Conservation (phyloP, 2,888 invertebrate genomes). For the Drosophila anceps region DNA sequence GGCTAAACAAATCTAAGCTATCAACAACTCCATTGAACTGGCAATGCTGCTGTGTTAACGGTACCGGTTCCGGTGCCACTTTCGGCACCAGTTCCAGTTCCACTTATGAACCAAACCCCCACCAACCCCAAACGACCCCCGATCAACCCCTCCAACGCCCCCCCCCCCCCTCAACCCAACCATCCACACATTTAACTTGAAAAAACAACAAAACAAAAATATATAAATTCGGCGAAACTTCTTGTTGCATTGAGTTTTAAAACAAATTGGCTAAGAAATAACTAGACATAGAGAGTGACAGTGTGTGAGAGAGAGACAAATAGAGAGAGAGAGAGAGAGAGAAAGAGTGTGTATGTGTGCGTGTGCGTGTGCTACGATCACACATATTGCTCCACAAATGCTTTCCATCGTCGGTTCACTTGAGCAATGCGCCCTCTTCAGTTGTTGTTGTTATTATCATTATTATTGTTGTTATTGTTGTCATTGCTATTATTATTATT, state of each 20-base stretch:
- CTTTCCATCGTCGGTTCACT: neutral
- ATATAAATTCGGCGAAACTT: slow-evolving; percentile 79
- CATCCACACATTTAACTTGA: slow-evolving; percentile 13
- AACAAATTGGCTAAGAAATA: slow-evolving; percentile 44
- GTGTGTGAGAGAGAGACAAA: slow-evolving; percentile 9
- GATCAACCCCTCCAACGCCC: neutral
- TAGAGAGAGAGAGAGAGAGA: neutral
- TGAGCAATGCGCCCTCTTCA: slow-evolving; percentile 3
- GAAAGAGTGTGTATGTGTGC: neutral
- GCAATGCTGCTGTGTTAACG: slow-evolving; percentile 29
- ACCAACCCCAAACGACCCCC: neutral
- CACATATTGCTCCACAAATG: neutral
- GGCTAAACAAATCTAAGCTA: neutral
- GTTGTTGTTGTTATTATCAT: slow-evolving; percentile 63
- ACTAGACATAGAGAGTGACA: slow-evolving; percentile 1
- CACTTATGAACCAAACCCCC: neutral
- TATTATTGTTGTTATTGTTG: slow-evolving; percentile 5
- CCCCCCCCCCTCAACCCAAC: neutral
- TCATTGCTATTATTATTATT: slow-evolving; percentile 72
- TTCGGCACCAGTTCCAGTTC: slow-evolving; percentile 29
- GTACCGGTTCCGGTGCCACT: slow-evolving; percentile 15
- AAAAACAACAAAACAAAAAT: neutral
- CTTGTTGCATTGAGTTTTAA: slow-evolving; percentile 85
- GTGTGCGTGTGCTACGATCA: neutral
- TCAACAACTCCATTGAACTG: slow-evolving; percentile 28